Conservation (phyloP, 2,888 invertebrate genomes). For the Drosophila meridionalis region DNA sequence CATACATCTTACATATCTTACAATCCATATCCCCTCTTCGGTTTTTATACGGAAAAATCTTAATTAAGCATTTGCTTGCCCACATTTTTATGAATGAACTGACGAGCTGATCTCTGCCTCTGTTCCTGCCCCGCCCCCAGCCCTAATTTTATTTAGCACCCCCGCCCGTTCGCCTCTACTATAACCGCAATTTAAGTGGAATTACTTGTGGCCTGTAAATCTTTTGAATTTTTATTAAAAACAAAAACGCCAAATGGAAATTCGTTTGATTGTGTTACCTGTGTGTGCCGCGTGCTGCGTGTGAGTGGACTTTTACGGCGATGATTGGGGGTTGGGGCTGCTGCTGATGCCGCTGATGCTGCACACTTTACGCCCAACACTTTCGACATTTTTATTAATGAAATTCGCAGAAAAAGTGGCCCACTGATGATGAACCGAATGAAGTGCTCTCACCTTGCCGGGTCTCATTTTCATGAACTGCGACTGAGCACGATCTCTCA, state of each 20-base stretch:
- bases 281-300: conserved; percentile 24
- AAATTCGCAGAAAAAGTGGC: conserved; percentile 75
- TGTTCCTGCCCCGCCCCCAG: background rate
- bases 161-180: conserved; percentile 3
- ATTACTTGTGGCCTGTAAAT: conserved; percentile 73
- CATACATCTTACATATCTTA: conserved; percentile 12
- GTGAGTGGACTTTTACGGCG: conserved; percentile 17
- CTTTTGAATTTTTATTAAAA: conserved; percentile 79
- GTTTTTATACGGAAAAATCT: conserved; percentile 72
- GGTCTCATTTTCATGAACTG: conserved; percentile 66
- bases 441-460: conserved; percentile 41
- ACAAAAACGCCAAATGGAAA: conserved; percentile 65
- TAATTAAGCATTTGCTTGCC: conserved; percentile 65
- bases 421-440: conserved; percentile 57
- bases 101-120: conserved; percentile 16
- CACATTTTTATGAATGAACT: conserved; percentile 70
- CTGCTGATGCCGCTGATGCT: conserved; percentile 11
- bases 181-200: conserved; percentile 75
- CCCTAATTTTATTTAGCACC: conserved; percentile 5
- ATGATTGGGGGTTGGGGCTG: background rate
- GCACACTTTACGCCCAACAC: conserved; percentile 60
- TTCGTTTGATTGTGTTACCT: conserved; percentile 72
- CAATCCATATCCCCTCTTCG: conserved; percentile 36
- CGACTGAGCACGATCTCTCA: conserved; percentile 17
- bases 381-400: conserved; percentile 79